Conservation (phyloP, 2,113 vertebrate species). For the Loxodonta africana region DNA sequence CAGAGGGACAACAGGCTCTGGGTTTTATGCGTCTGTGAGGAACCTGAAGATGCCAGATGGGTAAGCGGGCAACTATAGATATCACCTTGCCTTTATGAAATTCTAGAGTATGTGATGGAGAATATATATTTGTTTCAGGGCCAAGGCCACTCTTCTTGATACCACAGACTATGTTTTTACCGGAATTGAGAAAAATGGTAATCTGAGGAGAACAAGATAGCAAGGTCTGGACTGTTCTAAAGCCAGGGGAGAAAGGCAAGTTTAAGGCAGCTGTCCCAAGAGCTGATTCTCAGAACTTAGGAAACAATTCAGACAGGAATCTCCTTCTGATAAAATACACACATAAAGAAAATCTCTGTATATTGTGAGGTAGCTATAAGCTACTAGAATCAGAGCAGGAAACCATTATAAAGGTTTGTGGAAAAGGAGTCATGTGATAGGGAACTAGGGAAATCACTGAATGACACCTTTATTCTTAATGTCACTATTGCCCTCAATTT, state of each 20-base stretch:
- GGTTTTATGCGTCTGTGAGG: neutral
- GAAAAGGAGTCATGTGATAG: neutral
- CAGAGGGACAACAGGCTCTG: neutral
- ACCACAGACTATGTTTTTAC: neutral
- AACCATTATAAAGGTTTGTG: neutral
- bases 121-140: neutral
- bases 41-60: neutral
- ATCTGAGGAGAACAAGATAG: neutral
- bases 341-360: neutral
- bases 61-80: neutral
- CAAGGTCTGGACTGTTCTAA: neutral
- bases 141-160: neutral
- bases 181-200: neutral
- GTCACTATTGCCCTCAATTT: neutral
- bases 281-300: neutral
- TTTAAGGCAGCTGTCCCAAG: neutral
- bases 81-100: neutral
- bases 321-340: neutral
- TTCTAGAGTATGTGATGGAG: neutral
- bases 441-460: neutral
- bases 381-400: neutral
- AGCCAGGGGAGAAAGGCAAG: neutral
- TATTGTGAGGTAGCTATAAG: neutral
- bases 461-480: neutral
- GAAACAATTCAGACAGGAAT: neutral